phyloP scores from a whole-genome alignment of 1,140 invertebrate species.

The Pissodes strobi region DNA sequence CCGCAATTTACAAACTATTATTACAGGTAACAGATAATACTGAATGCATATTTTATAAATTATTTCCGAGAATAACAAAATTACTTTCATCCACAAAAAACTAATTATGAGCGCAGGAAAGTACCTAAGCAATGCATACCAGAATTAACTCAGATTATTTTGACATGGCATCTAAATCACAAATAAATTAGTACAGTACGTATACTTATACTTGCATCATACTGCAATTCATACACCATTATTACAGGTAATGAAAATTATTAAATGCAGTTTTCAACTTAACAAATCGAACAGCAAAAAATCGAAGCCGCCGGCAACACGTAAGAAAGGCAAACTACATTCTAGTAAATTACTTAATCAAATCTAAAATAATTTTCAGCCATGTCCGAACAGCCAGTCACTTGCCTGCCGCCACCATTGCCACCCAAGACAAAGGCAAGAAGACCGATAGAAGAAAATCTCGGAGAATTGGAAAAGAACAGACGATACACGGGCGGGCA shows the following conservation, averaged over 20 bases:
- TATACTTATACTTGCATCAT: background rate
- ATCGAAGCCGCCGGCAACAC: background rate
- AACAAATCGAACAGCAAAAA: background rate
- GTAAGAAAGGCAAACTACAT: conserved; percentile 37
- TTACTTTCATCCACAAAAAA: background rate
- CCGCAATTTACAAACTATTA: no score
- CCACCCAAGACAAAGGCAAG: conserved; percentile 50
- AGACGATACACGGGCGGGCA: background rate
- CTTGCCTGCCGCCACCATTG: conserved; percentile 49
- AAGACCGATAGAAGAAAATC: conserved; percentile 39
- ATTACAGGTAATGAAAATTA: background rate
- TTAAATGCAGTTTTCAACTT: conserved; percentile 6
- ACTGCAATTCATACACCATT: background rate
- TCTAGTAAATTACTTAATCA: conserved; percentile 34
- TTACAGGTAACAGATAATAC: no score
- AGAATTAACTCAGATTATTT: background rate
- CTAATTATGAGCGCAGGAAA: background rate
- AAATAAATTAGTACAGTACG: background rate
- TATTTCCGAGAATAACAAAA: no score
- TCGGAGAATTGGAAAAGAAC: conserved; percentile 11
- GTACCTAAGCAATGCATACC: background rate
- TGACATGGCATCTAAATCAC: background rate
- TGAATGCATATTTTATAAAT: no score
- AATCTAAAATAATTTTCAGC: conserved; percentile 23
- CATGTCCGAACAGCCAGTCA: conserved; percentile 31